Evolutionary conservation across 2,888 invertebrate genomes (phyloP), one percentile per base, ranked within the genome.

Genomic region (Morpho deidamia): DNA sequence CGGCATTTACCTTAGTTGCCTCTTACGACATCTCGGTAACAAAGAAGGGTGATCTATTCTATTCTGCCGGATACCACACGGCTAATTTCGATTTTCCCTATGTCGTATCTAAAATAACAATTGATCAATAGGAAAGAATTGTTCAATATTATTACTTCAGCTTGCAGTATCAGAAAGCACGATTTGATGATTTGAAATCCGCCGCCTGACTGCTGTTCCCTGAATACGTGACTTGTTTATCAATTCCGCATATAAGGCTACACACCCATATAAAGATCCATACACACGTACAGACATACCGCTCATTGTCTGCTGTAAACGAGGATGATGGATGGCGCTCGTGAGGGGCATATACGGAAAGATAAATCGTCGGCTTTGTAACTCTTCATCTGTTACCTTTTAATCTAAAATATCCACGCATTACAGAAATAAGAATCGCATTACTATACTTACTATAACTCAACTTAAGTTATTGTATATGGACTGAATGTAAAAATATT

Each of bases 161-260:
- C 35, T 49, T 49, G 14, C 42, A 42, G 47, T 49, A 49, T 49
- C 32, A 42, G 49, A 42, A 49, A 49, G 49, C 49, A 49, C 49
- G 49, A 49, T 49, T 49, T 49, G 49, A 49, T 42, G 49, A 49
- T 49, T 49, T 49, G 49, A 49, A 49, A 49, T 37, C 49, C 49
- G 42, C 41, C 42, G 47, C 47, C 47, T 14, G 49, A 42, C 52
- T 56, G 77, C 72, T 71, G 68, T 53, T 50, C 53, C 42, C 46
- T 48, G 48, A 45, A 51, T 51, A 58, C 60, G 56, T 56, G 56
- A 56, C 56, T 52, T 52, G 52, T 56, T 49, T 56, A 37, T 33
- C 44, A 53, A 52, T 38, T 42, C 3, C 39, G 32, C 44, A 12
- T 23, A 32, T 41, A 44, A 33, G 32, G 12, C 11, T 50, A 43